Base-by-base conservation (phyloP, 2,113 vertebrate species). In the Podarcis muralis region DNA sequence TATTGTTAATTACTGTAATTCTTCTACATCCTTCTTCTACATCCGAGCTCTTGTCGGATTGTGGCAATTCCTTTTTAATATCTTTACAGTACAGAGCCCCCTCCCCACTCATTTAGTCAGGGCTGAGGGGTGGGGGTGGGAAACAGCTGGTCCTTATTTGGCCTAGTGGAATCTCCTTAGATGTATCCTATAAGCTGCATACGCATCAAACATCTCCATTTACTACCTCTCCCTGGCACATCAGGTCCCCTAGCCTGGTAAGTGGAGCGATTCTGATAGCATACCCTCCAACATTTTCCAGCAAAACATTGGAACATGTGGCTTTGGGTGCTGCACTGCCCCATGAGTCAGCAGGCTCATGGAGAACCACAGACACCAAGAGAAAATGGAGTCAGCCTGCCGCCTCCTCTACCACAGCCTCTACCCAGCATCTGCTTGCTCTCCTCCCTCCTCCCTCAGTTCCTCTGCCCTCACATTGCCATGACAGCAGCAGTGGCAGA, bases 1-100 rank as follows among this genome's bases (percentile, higher is more conserved):
- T 80, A 71, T 48, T 85, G 83, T 43, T 76, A 40, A 0, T 43
- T 84, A 90, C 85, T 86, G 48, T n/a, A 11, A 88, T 91, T n/a
- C n/a, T 43, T 90, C 57, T 48, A 69, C 7, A 68, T 68, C 71
- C 53, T 90, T 74, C 43, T 86, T 82, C 79, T 65, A 76, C 43
- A 82, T 57, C 18, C 0, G 57, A 40, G 6, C 40, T 83, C 37
- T 82, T 37, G 12, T 68, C 23, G 9, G 37, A 69, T 86, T 65
- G 11, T 69, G 43, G 40, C 37, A 32, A 53, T 59, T 69, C n/a
- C 62, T 84, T 88, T 87, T 88, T 69, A 57, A 83, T 25, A 86
- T 77, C 32, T n/a, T 5, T 20, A 3, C n/a, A 89, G 59, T 43
- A 4, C 6, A 83, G 57, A 6, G 85, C 18, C 30, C 69, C 18